These are phyloP conservation scores for Zoroaster sp. DNA, from an alignment of 53 echinoderm and acorn worm genomes.

Conservation along the genomic window DNA sequence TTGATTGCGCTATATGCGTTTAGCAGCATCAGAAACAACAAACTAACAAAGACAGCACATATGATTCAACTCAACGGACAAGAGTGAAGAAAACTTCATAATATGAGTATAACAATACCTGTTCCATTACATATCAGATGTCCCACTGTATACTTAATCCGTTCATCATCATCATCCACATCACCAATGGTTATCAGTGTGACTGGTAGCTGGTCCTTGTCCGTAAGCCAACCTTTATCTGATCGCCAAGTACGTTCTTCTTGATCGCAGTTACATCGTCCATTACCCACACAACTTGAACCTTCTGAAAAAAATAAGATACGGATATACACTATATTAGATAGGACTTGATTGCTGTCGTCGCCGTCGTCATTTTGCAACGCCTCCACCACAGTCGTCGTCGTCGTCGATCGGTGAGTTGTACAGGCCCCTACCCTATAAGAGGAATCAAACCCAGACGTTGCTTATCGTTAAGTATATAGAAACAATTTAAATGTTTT, in stretches of 20 bases:
- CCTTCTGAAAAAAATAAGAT: background rate
- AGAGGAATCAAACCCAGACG: too few relatives aligned
- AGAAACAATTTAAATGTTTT: too few relatives aligned
- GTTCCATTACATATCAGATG: background rate
- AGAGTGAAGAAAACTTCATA: background rate
- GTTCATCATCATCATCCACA: background rate
- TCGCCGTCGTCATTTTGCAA: too few relatives aligned
- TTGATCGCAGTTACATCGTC: background rate
- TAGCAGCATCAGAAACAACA: too few relatives aligned
- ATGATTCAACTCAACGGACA: background rate
- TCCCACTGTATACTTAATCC: background rate
- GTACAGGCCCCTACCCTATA: too few relatives aligned
- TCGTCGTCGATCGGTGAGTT: too few relatives aligned
- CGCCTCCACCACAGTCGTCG: too few relatives aligned
- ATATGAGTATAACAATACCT: background rate
- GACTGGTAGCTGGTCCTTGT: background rate
- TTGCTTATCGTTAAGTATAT: too few relatives aligned
- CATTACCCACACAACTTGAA: background rate
- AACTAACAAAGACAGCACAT: background rate
- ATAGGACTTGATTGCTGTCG: too few relatives aligned
- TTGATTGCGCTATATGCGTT: too few relatives aligned
- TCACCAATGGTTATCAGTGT: background rate
- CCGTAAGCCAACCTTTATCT: background rate
- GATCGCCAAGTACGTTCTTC: background rate
- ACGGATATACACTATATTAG: background rate